Evolutionary conservation across 2,113 vertebrate species (phyloP), one percentile per base, ranked within the genome.

Genomic region (Oreocharis arfaki): DNA sequence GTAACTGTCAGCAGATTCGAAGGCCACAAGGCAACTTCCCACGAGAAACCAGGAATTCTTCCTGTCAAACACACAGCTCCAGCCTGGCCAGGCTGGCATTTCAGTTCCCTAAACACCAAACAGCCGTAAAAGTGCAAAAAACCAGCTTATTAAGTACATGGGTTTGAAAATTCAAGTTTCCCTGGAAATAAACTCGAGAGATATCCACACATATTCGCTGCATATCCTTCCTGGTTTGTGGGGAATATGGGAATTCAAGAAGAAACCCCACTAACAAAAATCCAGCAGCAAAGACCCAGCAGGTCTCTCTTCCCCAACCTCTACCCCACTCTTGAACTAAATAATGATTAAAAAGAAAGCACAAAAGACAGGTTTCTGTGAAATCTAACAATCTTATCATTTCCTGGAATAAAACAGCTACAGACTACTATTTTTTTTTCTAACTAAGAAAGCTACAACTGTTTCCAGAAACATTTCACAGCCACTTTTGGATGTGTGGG

Each of bases 131-230:
- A 56, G 4, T 2, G 16, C 4, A 39, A 42, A 3, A 41, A 33
- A 12, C 5, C 5, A 46, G n/a, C 15, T 69, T 2, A 52, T 9
- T 17, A 46, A 74, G 30, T 10, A 23, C 0, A 0, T 1, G 28
- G 13, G 8, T 22, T 46, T 28, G 16, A 63, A 89, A 77, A 71
- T 10, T 35, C 23, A 22, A 60, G 23, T 4, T 71, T 39, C 10
- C 35, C 53, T 77, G 71, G 53, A 47, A 80, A 42, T 11, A 9
- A 6, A 41, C 11, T 23, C 7, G 19, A 28, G 3, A 19, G 56
- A 35, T 12, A 70, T 5, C 22, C 42, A 37, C 19, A n/a, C 0
- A 14, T 10, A 49, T 21, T 42, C 35, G 23, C 28, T 55, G 15
- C 3, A 17, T 9, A 47, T 7, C 63, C 73, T 30, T 16, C 52